Percentiles rank a stretch among this genome's conserved stretches.
phyloP scores from a whole-genome alignment of 2,113 vertebrate genomes.

The Ailurus styani region DNA sequence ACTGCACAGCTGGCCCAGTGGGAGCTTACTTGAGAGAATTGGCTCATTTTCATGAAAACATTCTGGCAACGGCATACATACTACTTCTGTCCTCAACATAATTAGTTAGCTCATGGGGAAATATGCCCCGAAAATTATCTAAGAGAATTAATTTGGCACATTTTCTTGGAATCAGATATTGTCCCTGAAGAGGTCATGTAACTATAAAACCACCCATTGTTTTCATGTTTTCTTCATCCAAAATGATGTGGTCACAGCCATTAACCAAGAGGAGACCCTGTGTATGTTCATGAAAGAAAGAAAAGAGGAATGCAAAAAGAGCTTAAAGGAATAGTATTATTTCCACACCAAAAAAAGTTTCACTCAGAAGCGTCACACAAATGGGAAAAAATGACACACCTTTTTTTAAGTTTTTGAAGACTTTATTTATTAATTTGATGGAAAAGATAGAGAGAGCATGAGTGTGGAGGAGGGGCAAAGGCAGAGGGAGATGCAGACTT shows the following conservation, averaged over 20 bases:
- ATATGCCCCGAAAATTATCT: background rate
- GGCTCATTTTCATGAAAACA: background rate
- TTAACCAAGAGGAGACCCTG: background rate
- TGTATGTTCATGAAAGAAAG: background rate
- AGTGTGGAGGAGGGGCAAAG: too few relatives aligned
- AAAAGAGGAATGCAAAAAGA: background rate
- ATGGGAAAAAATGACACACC: background rate
- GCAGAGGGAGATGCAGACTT: too few relatives aligned
- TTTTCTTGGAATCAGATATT: background rate
- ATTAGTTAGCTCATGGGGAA: background rate
- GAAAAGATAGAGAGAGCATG: too few relatives aligned
- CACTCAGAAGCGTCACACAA: background rate
- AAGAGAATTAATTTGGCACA: background rate
- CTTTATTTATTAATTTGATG: too few relatives aligned
- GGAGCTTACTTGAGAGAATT: background rate
- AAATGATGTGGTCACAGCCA: background rate
- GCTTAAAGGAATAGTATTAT: background rate
- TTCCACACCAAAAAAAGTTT: background rate
- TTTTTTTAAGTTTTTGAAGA: background rate
- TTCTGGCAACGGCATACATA: background rate
- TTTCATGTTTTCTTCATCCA: background rate
- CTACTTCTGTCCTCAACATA: background rate
- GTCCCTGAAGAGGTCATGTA: background rate
- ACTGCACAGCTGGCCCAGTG: background rate
- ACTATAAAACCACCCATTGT: background rate